Evolutionary conservation across 2,113 vertebrate species (phyloP).

Genomic region (Pelecanoides urinatrix): DNA sequence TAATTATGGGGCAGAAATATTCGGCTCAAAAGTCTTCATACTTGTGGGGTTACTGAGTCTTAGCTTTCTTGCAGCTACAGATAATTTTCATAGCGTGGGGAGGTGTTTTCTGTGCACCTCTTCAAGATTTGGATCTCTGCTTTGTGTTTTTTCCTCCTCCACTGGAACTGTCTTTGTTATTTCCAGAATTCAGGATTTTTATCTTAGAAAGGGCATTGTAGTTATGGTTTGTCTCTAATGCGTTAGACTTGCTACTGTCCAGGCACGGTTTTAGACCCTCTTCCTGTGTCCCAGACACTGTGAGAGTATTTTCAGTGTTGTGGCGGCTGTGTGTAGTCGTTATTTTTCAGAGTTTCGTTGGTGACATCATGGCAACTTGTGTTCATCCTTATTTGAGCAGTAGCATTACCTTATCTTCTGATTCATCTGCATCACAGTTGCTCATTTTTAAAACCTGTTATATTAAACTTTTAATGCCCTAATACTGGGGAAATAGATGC

Average conservation of each 20-base stretch:
- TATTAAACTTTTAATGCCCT: neutral
- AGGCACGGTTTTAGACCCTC: rapidly evolving
- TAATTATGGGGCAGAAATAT: neutral
- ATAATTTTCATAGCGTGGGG: rapidly evolving
- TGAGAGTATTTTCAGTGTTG: neutral
- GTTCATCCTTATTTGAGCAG: neutral
- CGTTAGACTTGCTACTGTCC: neutral
- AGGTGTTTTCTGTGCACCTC: neutral
- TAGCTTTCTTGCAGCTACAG: neutral
- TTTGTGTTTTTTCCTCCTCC: neutral
- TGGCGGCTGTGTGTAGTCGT: too few relatives aligned
- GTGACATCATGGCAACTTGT: neutral
- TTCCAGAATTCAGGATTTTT: neutral
- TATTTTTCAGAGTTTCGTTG: neutral
- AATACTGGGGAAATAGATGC: rapidly evolving
- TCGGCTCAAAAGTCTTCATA: neutral
- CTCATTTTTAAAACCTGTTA: neutral
- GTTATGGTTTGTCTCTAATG: neutral
- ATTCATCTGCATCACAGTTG: neutral
- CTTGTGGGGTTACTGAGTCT: rapidly evolving
- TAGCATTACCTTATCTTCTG: neutral
- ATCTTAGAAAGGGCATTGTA: neutral
- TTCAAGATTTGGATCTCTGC: neutral
- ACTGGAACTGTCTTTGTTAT: rapidly evolving
- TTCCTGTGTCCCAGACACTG: neutral